A percentile compares a stretch with the other conserved stretches of the same genome.
Evolutionary conservation across 2,113 vertebrate genomes (phyloP).

Genomic region (Eleginops maclovinus): DNA sequence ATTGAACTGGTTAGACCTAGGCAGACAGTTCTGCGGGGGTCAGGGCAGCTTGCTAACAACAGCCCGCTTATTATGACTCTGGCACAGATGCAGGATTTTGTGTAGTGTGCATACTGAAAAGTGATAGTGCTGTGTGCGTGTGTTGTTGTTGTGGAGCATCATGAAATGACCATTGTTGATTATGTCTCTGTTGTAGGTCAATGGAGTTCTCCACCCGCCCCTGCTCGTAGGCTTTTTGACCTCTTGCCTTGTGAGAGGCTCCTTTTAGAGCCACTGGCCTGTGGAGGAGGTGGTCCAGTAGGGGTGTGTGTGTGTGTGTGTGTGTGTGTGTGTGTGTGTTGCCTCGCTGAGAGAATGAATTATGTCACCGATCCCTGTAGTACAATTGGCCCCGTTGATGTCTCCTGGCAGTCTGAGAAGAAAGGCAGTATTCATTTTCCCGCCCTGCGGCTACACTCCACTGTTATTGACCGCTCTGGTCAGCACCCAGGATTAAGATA

Average conservation of each 20-base stretch:
- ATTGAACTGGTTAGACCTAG: constrained; percentile 63
- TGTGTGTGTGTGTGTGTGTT: constrained; percentile 37
- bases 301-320: constrained; percentile 7
- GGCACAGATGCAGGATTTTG: constrained; percentile 70
- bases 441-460: constrained; percentile 36
- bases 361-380: constrained; percentile 67
- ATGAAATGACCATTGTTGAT: constrained; percentile 73
- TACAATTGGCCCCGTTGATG: constrained; percentile 70
- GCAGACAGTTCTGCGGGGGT: constrained; percentile 63
- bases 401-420: constrained; percentile 54
- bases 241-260: constrained; percentile 58
- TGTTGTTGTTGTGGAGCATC: constrained; percentile 49
- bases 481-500: constrained; percentile 50
- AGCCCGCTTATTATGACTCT: constrained; percentile 66
- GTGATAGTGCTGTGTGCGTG: constrained; percentile 55
- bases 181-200: constrained; percentile 72
- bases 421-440: constrained; percentile 65
- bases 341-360: constrained; percentile 62
- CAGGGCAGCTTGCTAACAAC: constrained; percentile 56
- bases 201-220: constrained; percentile 65
- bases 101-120: constrained; percentile 55
- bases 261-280: constrained; percentile 42
- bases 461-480: constrained; percentile 52
- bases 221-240: constrained; percentile 64
- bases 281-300: constrained; percentile 12